These are phyloP conservation scores for Hylomyscus alleni DNA, from an alignment of 2,797 vertebrate genomes.

Conservation along the genomic window DNA sequence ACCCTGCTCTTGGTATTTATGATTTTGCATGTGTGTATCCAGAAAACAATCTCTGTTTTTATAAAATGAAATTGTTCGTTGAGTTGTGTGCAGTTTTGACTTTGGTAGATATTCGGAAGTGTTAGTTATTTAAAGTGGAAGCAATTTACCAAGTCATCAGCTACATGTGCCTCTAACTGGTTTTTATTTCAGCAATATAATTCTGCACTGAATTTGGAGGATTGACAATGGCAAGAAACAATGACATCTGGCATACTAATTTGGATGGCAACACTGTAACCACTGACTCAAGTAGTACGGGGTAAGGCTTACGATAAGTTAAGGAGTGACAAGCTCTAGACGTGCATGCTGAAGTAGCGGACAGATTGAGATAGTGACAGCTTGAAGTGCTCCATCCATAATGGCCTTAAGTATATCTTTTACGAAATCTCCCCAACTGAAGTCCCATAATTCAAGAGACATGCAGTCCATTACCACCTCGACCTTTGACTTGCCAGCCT, in stretches of 20 bases:
- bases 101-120: conserved; percentile 12
- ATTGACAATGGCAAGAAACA: neutral
- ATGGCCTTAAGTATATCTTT: conserved; percentile 77
- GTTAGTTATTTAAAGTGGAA: neutral
- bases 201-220: conserved; percentile 19
- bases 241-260: conserved; percentile 11
- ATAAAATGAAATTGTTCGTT: conserved; percentile 73
- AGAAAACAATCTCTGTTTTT: conserved; percentile 41
- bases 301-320: conserved; percentile 26
- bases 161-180: neutral
- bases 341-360: neutral
- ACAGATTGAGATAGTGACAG: conserved; percentile 73
- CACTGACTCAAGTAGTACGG: neutral
- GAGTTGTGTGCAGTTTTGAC: conserved; percentile 43
- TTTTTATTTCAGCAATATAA: conserved; percentile 62
- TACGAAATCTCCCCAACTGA: conserved; percentile 77
- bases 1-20: neutral
- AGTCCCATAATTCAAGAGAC: conserved; percentile 75
- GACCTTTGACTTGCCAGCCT: conserved; percentile 77
- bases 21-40: neutral
- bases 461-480: conserved; percentile 79
- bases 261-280: conserved; percentile 31
- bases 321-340: conserved; percentile 59
- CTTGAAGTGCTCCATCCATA: conserved; percentile 59
- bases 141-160: neutral